Evolutionary conservation across 2,797 vertebrate species (phyloP).

Genomic region (Novumbra hubbsi): DNA sequence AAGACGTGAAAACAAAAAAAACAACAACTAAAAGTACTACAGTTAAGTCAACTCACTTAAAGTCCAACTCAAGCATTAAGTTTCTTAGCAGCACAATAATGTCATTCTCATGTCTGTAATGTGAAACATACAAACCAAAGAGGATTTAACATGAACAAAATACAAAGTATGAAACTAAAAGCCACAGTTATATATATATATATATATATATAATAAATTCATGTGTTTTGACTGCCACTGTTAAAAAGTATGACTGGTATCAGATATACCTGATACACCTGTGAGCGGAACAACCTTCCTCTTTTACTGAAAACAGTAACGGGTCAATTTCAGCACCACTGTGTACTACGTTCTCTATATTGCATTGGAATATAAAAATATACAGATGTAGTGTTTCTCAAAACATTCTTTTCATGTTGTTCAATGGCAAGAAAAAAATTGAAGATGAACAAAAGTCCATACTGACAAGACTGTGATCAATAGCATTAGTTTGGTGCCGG

Average conservation of each 20-base stretch:
- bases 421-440: constrained; percentile 79
- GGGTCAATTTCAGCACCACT: constrained; percentile 81
- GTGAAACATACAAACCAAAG: background rate
- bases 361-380: constrained; percentile 85
- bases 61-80: background rate
- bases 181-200: constrained; percentile 56
- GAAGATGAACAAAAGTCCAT: constrained; percentile 64
- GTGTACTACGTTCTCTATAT: constrained; percentile 82
- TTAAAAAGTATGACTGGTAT: constrained; percentile 71
- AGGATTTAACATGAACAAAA: background rate
- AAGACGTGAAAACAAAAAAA: too few species aligned
- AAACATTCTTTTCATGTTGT: constrained; percentile 79
- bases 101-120: background rate
- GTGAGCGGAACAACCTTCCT: constrained; percentile 72
- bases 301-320: constrained; percentile 78
- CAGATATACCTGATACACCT: constrained; percentile 63
- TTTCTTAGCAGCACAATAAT: background rate
- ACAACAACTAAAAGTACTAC: too few species aligned
- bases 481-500: constrained; percentile 31
- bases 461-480: constrained; percentile 47
- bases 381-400: constrained; percentile 71
- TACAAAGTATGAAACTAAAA: constrained; percentile 46
- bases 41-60: too few species aligned
- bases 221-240: constrained; percentile 66
- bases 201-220: constrained; percentile 48